Evolutionary conservation across 1,140 invertebrate genomes (phyloP).

Genomic region (Cotesia chilonis): DNA sequence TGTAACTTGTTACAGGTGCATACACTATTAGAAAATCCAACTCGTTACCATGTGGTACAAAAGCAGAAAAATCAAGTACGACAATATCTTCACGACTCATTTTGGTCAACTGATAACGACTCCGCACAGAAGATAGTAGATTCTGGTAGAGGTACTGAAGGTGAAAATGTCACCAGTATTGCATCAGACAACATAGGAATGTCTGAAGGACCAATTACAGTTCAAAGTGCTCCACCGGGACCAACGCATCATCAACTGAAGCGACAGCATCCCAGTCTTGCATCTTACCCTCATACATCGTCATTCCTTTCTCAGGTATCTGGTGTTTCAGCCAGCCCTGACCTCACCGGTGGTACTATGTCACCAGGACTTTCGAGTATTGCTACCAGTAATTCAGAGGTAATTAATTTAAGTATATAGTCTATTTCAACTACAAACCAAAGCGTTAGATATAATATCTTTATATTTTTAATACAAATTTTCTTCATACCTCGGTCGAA

Average conservation of each 20-base stretch:
- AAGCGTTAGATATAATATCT: no score
- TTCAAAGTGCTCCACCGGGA: constrained; percentile 59
- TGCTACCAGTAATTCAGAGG: constrained; percentile 79
- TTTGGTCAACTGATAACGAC: constrained; percentile 56
- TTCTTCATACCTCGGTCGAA: no score
- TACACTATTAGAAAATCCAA: constrained; percentile 88
- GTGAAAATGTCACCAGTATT: constrained; percentile 48
- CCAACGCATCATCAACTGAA: constrained; percentile 49
- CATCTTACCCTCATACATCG: constrained; percentile 56
- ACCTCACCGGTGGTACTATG: constrained; percentile 68
- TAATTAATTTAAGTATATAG: constrained; percentile 45
- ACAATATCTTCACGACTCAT: constrained; percentile 83
- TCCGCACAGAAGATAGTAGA: constrained; percentile 37
- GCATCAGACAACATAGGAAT: constrained; percentile 49
- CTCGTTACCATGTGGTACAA: constrained; percentile 89
- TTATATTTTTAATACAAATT: no score
- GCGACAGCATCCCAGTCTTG: constrained; percentile 58
- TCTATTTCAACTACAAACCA: no score
- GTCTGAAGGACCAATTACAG: constrained; percentile 50
- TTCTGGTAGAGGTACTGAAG: constrained; percentile 29
- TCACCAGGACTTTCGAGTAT: constrained; percentile 78
- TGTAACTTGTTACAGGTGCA: constrained; percentile 70
- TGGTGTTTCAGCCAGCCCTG: constrained; percentile 65
- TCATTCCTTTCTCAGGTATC: constrained; percentile 43
- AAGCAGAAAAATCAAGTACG: constrained; percentile 89